Evolutionary conservation across 1,140 invertebrate genomes (phyloP), one percentile per base, ranked within the genome.

Genomic region (Thaumatotibia leucotreta): DNA sequence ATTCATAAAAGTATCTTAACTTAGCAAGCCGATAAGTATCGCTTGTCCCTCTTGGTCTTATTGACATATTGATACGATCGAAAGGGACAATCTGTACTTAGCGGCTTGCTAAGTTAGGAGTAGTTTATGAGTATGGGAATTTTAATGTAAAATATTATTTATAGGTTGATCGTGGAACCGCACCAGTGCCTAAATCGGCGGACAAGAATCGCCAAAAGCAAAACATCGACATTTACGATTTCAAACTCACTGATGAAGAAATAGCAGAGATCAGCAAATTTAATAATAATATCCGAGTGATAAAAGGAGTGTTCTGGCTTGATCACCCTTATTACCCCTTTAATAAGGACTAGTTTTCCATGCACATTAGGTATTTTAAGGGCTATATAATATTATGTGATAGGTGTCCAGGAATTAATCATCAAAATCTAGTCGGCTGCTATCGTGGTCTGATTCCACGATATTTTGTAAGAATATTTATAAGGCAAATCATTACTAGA

Each of bases 191-290:
- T 1, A 97, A 97, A 76, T 96, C 95, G 1, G 92, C 93, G 0
- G 95, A 93, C 65, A 92, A 94, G 70, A 74, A 86, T 0, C 92
- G 96, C 32, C 94, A 97, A 20, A 91, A 92, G 6, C 92, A 96
- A 68, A 97, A 97, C 76, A 93, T 96, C 33, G 82, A 95, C 29
- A 83, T 96, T 22, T 96, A 96, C 77, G 94, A 96, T 83, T 97
- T 97, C 80, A 80, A 91, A 63, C 80, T 97, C 1, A 92, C 92
- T 0, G 75, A 87, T 0, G 93, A 94, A 32, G 96, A 97, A 80
- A 91, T 95, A 8, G 80, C 78, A 0, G 70, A 83, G 10, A 93
- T 96, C 61, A 93, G 93, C 76, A 82, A 85, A 20, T 94, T 95
- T 68, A 93, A 95, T 66, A 92, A 91, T 50, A 92, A 93, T 45